phyloP scores from a whole-genome alignment of 2,888 invertebrate genomes.

The Crematogaster levior region DNA sequence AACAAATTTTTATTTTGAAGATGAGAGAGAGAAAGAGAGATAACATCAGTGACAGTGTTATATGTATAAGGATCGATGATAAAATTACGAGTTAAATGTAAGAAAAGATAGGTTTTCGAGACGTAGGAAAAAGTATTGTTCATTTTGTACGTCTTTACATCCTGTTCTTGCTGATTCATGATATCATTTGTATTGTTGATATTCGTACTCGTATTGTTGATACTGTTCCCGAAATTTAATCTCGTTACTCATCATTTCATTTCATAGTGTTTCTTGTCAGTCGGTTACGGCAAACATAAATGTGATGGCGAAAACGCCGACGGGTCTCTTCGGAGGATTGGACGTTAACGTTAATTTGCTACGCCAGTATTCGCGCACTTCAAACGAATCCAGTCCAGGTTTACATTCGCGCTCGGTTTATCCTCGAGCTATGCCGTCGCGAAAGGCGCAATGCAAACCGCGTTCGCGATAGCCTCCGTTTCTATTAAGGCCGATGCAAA shows the following conservation, averaged over 20 bases:
- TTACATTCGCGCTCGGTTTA: slow-evolving; percentile 31
- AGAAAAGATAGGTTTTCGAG: not conserved
- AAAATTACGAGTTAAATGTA: slow-evolving; percentile 14
- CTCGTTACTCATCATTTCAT: slow-evolving; percentile 46
- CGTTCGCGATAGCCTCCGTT: slow-evolving; percentile 45
- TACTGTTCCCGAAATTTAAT: slow-evolving; percentile 37
- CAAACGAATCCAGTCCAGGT: slow-evolving; percentile 47
- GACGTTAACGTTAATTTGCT: slow-evolving; percentile 56
- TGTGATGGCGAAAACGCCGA: not conserved
- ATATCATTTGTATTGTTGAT: no score
- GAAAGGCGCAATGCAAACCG: slow-evolving; percentile 47
- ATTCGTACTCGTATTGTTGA: no score
- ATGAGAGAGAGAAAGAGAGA: not conserved
- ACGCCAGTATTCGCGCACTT: slow-evolving; percentile 35
- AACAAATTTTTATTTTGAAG: not conserved
- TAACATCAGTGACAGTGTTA: no score
- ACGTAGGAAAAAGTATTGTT: not conserved
- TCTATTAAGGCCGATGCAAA: slow-evolving; percentile 71
- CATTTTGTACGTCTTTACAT: slow-evolving; percentile 23
- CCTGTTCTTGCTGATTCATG: slow-evolving; percentile 16
- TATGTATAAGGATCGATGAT: no score
- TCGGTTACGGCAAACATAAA: not conserved
- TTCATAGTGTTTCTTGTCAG: slow-evolving; percentile 26
- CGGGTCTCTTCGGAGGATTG: slow-evolving; percentile 33
- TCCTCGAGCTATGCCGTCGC: slow-evolving; percentile 22